Evolutionary conservation across 1,140 invertebrate species (phyloP), one percentile per base, ranked within the genome.

Genomic region (Hypothenemus hampei): DNA sequence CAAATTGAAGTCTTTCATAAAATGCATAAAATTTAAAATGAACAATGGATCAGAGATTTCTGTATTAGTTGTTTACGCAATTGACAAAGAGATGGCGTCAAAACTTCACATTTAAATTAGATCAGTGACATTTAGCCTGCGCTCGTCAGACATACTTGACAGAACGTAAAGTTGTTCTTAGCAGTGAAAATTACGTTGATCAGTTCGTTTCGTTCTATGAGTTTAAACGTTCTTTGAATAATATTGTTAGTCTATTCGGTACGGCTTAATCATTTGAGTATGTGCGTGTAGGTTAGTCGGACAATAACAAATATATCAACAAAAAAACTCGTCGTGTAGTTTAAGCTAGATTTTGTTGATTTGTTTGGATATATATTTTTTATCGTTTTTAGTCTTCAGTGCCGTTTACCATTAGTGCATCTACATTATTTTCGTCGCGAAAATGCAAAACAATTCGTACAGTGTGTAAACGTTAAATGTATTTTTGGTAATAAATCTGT

Each of bases 61-160:
- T n/a, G n/a, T n/a, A n/a, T n/a, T n/a, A n/a, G n/a, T 29, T 29
- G 26, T 29, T n/a, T 29, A 29, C 6, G 26, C 26, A 29, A 7
- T n/a, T 29, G n/a, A n/a, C 26, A 7, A n/a, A 29, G 6, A 29
- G 26, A 29, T 29, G 26, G 26, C 26, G 26, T n/a, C 26, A n/a
- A n/a, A n/a, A n/a, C n/a, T n/a, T n/a, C n/a, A 29, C 26, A 29
- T 7, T 29, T n/a, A n/a, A 29, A 29, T 29, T 29, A 7, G 6
- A 29, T 7, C n/a, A n/a, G n/a, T 53, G 51, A 53, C 51, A 53
- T 39, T 53, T 53, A 20, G 29, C 51, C 40, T 53, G 49, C 51
- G 41, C 35, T 19, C 23, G 40, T 39, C 43, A 41, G 49, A 31
- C 36, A 26, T 3, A 51, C 13, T 53, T 53, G 51, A 53, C 51